Evolutionary conservation across 2,113 vertebrate genomes (phyloP).

Genomic region (Pan troglodytes): NHGRI_mPanTro3-v2.1_pri NC_072401.2:182597001-182597500

Average conservation of each 20-base stretch:
- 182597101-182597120: neutral
- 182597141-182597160: neutral
- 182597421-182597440: neutral
- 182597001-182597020: neutral
- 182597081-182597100: neutral
- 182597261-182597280: neutral
- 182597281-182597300: too few relatives aligned
- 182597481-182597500: too few relatives aligned
- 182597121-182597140: neutral
- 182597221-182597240: too few relatives aligned
- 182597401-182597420: neutral
- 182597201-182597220: neutral
- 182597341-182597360: neutral
- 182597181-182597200: rapidly evolving
- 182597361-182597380: neutral
- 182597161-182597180: neutral
- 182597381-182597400: neutral
- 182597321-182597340: neutral
- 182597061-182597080: neutral
- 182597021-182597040: neutral
- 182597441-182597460: neutral
- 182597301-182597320: neutral
- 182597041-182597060: neutral
- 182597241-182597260: rapidly evolving
- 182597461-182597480: neutral